Evolutionary conservation across 2,888 invertebrate species (phyloP), one percentile per base, ranked within the genome.

Genomic region (Koerneria pararmatus): DNA sequence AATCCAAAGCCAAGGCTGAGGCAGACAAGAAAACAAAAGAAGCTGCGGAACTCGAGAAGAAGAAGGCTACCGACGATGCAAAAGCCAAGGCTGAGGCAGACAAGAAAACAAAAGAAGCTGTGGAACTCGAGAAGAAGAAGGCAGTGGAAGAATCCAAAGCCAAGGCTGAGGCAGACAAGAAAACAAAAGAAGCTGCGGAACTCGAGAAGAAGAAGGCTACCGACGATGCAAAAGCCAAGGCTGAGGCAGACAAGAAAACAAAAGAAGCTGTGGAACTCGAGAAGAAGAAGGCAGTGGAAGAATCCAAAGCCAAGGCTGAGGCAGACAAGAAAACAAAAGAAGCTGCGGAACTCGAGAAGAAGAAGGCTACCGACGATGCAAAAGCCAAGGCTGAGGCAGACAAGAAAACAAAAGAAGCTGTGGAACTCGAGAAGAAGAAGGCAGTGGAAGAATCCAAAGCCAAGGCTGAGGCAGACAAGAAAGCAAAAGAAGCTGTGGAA

Each of bases 401-500:
- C 1, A 41, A 35, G 22, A 41, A 49, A 41, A 48, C 48, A 37
- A 31, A 51, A 27, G 35, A 60, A 35, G 62, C 27, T 1, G 57
- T n/a, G 6, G 53, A 46, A 27, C 51, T 57, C 5, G 41, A 34
- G n/a, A n/a, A 60, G 59, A 61, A 65, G 34, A 58, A 6, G 4
- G 34, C 41, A 3, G 61, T 53, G 11, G 58, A 32, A 15, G 32
- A 48, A 29, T 24, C 63, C 2, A 41, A 60, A 34, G 37, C 32
- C 2, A 53, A 51, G 56, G 31, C 37, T 8, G 27, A 8, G 41
- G 66, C 57, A 6, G 29, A 41, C 11, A 58, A 54, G 58, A 51
- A 54, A 22, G 49, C 62, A 69, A 59, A 15, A 46, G 59, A 63
- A 59, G 67, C 51, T 4, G 37, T 31, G 19, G 65, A 66, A n/a